A percentile compares a stretch with the other conserved stretches of the same genome.
phyloP scores from a whole-genome alignment of 2,888 invertebrate genomes.

The Escarpia spicata region DNA sequence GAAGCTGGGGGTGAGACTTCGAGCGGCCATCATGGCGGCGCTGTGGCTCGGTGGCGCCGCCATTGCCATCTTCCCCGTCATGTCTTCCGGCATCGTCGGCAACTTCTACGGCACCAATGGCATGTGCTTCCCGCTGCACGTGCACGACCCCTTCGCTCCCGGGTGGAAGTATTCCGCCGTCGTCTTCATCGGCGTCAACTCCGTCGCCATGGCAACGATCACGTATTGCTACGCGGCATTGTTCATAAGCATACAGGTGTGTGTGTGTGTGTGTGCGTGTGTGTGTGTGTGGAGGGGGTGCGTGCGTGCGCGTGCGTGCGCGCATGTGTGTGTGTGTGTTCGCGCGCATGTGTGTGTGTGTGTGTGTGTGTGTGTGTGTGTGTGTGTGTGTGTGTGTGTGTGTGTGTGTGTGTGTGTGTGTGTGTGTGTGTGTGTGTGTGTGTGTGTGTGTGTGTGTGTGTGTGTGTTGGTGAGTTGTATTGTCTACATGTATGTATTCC shows the following conservation, averaged over 20 bases:
- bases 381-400: no score
- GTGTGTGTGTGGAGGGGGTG: no score
- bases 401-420: no score
- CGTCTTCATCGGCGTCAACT: conserved; percentile 75
- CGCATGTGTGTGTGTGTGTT: conserved; percentile 52
- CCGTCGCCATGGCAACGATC: conserved; percentile 58
- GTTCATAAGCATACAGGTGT: conserved; percentile 71
- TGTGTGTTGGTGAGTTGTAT: no score
- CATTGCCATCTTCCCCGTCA: conserved; percentile 74
- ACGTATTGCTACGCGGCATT: conserved; percentile 72
- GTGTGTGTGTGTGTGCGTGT: conserved; percentile 53
- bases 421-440: no score
- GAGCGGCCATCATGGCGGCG: conserved; percentile 64
- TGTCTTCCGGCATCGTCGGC: conserved; percentile 59
- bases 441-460: no score
- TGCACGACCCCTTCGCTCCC: conserved; percentile 74
- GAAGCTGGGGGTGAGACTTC: not conserved
- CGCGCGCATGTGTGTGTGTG: no score
- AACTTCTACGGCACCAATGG: conserved; percentile 73
- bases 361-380: no score
- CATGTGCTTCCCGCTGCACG: conserved; percentile 78
- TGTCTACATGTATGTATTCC: no score
- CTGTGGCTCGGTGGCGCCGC: conserved; percentile 74
- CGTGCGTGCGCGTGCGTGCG: not conserved
- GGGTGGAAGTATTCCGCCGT: conserved; percentile 81